Conservation (phyloP, 2,113 vertebrate genomes). For the Brevimyrus niger region DNA sequence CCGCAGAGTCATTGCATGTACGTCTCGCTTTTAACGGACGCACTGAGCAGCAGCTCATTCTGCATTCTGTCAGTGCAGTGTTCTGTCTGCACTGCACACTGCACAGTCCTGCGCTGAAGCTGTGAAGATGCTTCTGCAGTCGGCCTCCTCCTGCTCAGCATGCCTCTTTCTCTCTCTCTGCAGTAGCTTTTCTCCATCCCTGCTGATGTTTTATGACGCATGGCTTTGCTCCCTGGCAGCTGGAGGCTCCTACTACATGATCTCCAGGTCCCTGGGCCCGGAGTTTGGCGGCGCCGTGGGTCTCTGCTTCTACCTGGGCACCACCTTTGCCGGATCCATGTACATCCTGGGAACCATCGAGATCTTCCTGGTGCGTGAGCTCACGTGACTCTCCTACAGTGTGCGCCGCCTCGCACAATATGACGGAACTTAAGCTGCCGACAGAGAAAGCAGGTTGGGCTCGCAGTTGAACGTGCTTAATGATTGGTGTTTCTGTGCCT, state of each 20-base stretch:
- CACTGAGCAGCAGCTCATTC: neutral
- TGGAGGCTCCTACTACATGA: slow-evolving; percentile 72
- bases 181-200: neutral
- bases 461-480: neutral
- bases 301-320: slow-evolving; percentile 66
- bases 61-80: neutral
- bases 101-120: neutral
- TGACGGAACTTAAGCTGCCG: neutral
- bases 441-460: neutral
- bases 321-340: slow-evolving; percentile 68
- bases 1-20: neutral
- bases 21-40: neutral
- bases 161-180: neutral
- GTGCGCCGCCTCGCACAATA: neutral
- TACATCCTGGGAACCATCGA: slow-evolving; percentile 70
- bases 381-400: neutral
- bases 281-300: slow-evolving; percentile 70
- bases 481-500: neutral
- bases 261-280: slow-evolving; percentile 66
- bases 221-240: slow-evolving; percentile 37
- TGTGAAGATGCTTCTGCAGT: neutral
- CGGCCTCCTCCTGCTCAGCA: neutral
- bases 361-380: slow-evolving; percentile 58
- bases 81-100: neutral
- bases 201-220: neutral